Base-by-base conservation (phyloP, 2,888 invertebrate species). In the Scelioninae gen. 1 region DNA sequence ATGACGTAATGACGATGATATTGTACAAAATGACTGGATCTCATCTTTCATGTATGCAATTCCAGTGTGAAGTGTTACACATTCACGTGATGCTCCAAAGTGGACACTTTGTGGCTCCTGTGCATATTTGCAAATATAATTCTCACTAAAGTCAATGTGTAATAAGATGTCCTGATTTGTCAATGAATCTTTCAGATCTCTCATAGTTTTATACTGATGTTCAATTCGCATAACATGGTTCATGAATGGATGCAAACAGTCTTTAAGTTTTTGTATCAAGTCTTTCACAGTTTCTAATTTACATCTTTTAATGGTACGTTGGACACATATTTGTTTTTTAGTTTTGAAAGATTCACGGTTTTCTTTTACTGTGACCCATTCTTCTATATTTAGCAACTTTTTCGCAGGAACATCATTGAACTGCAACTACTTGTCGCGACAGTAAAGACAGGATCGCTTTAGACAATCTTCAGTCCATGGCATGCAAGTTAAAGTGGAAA, bases 111-210 rank as follows among this genome's bases (percentile, higher is more conserved):
- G 72, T 10, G 53, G 51, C 53, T 72, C 80, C 29, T 45, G 32
- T n/a, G 53, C 68, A 53, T 66, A 80, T 68, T 80, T 80, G 32
- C 68, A 74, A 6, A 16, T 51, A n/a, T 62, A 74, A 51, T 80
- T 66, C 13, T 65, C 55, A 32, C 63, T 63, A 11, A 63, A 63
- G 15, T 74, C 58, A 9, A 60, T 71, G 40, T 60, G 49, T 15
- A 80, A 32, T 51, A 80, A 47, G 6, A 38, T 62, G 23, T 74
- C 62, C 5, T 60, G 7, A 51, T 65, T 47, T 43, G 60, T 60
- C 9, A 79, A 60, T 3, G 65, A 53, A 7, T 72, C 10, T 74
- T 74, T 66, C 4, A 79, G 53, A 49, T 58, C 10, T 16, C 56
- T 65, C 15, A 71, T 65, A 10, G 49, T 23, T 15, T 56, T 31